These are phyloP conservation scores for Rapana venosa DNA, from an alignment of 2,888 invertebrate genomes.

Conservation along the genomic window DNA sequence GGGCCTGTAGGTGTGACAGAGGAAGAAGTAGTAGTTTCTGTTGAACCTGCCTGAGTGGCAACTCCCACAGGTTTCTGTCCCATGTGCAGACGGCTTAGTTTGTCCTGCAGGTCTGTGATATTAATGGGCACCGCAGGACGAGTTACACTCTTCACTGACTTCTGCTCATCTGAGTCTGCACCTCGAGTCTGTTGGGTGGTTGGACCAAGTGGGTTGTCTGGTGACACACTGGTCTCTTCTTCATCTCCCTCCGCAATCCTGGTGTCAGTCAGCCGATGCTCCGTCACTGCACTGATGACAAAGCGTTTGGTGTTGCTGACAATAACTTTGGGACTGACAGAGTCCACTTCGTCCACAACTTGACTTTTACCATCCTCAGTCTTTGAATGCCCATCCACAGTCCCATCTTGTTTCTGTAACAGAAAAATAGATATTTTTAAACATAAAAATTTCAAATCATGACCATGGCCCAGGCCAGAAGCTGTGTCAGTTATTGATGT, in stretches of 20 bases:
- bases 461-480: too few relatives aligned
- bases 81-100: constrained; percentile 59
- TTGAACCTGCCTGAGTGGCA: constrained; percentile 37
- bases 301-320: constrained; percentile 68
- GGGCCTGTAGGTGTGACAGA: constrained; percentile 7
- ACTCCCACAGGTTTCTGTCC: constrained; percentile 48
- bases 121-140: constrained; percentile 66
- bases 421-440: constrained; percentile 31
- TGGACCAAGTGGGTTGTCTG: constrained; percentile 52
- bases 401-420: constrained; percentile 54
- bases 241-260: constrained; percentile 68
- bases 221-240: constrained; percentile 57
- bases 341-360: constrained; percentile 45
- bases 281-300: constrained; percentile 63
- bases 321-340: constrained; percentile 56
- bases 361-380: constrained; percentile 54
- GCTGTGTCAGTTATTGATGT: too few relatives aligned
- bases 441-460: too few relatives aligned
- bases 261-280: constrained; percentile 56
- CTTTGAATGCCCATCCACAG: constrained; percentile 37
- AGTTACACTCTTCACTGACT: constrained; percentile 55
- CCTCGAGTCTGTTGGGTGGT: constrained; percentile 22
- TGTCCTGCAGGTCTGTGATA: constrained; percentile 68
- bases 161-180: constrained; percentile 47
- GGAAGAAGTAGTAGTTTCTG: constrained; percentile 33